Evolutionary conservation across 2,888 invertebrate genomes (phyloP).

Genomic region (Amblyjoppa proteus): DNA sequence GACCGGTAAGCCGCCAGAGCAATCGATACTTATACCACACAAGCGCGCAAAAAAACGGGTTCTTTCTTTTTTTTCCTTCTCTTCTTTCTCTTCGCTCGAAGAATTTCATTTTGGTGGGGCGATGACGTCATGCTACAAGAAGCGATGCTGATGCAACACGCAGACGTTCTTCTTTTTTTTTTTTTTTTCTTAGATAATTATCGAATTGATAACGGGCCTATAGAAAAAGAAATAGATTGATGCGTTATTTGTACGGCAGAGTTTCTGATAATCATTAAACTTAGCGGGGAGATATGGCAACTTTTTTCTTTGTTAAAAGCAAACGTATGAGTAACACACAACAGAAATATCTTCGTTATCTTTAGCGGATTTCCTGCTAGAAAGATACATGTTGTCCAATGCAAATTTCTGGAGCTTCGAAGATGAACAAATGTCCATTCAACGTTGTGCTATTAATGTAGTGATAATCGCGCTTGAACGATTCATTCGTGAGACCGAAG

Average conservation of each 20-base stretch:
- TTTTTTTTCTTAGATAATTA: background rate
- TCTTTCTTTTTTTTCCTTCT: background rate
- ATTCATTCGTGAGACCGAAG: background rate
- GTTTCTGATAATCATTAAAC: background rate
- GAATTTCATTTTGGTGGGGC: background rate
- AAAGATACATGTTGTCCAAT: background rate
- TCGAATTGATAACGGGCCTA: background rate
- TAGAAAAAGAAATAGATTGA: background rate
- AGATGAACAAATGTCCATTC: background rate
- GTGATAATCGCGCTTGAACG: background rate
- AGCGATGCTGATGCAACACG: background rate
- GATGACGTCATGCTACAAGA: background rate
- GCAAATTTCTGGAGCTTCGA: background rate
- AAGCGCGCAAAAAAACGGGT: background rate
- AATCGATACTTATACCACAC: background rate
- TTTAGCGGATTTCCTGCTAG: background rate
- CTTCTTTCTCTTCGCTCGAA: background rate
- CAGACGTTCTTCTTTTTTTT: background rate
- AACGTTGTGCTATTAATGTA: background rate
- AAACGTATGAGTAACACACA: background rate
- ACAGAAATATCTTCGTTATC: background rate
- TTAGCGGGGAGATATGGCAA: background rate
- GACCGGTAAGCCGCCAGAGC: background rate
- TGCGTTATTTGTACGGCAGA: background rate
- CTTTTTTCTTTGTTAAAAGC: background rate